These are phyloP conservation scores for Hypothenemus hampei DNA, from an alignment of 1,140 invertebrate species.

Conservation along the genomic window DNA sequence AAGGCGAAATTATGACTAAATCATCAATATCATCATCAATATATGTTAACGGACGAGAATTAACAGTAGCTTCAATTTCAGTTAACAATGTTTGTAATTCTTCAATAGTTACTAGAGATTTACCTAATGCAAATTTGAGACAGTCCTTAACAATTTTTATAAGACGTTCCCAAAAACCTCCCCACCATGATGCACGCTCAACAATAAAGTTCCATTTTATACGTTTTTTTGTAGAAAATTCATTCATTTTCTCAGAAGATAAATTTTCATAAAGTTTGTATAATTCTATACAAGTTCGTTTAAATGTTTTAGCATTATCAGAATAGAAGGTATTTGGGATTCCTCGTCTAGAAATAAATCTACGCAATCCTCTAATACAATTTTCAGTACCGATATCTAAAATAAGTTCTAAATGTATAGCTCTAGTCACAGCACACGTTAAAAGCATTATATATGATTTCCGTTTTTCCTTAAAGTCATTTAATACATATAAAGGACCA, in stretches of 20 bases:
- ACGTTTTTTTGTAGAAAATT: conserved; percentile 16
- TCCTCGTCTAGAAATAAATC: conserved; percentile 45
- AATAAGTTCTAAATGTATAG: conserved; percentile 44
- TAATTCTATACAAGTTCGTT: too few relatives aligned
- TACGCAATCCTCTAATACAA: too few relatives aligned
- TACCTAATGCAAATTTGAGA: conserved; percentile 32
- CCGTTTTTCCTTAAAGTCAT: too few relatives aligned
- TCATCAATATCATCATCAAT: conserved; percentile 32
- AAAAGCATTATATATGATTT: conserved; percentile 33
- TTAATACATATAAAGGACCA: conserved; percentile 31
- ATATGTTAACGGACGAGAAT: conserved; percentile 41
- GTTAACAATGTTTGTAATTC: conserved; percentile 39
- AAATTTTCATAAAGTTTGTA: too few relatives aligned
- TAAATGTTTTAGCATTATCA: conserved; percentile 20
- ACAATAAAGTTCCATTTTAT: conserved; percentile 44
- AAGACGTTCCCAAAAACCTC: conserved; percentile 40
- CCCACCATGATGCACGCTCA: conserved; percentile 41
- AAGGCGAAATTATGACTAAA: conserved; percentile 15
- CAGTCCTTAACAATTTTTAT: conserved; percentile 37
- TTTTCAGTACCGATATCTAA: too few relatives aligned
- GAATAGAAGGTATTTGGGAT: conserved; percentile 9
- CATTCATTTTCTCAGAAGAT: too few relatives aligned
- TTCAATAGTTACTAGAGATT: conserved; percentile 33
- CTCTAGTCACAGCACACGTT: conserved; percentile 34
- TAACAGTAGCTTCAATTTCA: conserved; percentile 39